Evolutionary conservation across 2,888 invertebrate genomes (phyloP).

Genomic region (Tryphoninae sp.): DNA sequence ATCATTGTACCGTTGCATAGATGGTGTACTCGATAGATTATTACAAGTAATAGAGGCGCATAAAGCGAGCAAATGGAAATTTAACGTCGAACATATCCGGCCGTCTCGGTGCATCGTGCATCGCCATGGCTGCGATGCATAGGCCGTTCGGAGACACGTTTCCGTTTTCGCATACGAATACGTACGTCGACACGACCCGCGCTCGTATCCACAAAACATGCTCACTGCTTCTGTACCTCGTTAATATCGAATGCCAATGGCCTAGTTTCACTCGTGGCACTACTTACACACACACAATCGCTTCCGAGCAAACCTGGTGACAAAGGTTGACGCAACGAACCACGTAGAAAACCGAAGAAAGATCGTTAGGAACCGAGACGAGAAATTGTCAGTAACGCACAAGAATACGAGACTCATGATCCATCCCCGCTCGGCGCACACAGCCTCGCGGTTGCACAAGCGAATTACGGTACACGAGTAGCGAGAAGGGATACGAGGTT

Average conservation of each 20-base stretch:
- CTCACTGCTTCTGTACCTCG: conserved; percentile 6
- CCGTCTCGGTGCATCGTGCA: background rate
- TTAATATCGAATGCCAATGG: conserved; percentile 45
- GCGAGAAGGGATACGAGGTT: conserved; percentile 3
- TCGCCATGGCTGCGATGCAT: background rate
- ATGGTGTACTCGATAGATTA: background rate
- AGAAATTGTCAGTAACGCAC: background rate
- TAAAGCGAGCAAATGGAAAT: conserved; percentile 5
- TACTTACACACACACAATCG: background rate
- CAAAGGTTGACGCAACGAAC: background rate
- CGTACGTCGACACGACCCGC: background rate
- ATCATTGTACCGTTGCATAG: background rate
- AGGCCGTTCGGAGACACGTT: background rate
- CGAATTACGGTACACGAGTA: conserved; percentile 29
- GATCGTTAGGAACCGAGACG: background rate
- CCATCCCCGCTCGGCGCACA: background rate
- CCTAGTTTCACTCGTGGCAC: conserved; percentile 31
- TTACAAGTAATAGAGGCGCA: background rate
- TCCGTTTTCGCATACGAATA: background rate
- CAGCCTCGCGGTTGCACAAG: conserved; percentile 6
- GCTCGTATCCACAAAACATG: background rate
- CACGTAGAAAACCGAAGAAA: background rate
- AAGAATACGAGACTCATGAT: background rate
- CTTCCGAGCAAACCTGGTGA: background rate
- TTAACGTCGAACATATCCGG: background rate